Conservation (phyloP, 1,140 invertebrate genomes). For the Drosophila hydei region DNA sequence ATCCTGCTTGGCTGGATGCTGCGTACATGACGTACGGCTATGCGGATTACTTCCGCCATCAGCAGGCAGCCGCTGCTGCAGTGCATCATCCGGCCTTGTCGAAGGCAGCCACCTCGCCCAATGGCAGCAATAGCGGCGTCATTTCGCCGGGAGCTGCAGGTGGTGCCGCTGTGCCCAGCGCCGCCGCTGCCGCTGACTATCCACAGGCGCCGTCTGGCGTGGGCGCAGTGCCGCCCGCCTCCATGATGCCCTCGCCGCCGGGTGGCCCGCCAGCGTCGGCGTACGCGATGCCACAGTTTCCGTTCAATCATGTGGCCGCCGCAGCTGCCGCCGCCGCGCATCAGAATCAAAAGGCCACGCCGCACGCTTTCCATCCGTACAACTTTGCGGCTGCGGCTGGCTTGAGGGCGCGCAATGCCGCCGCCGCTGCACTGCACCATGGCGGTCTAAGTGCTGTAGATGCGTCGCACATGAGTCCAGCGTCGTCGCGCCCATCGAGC, state of each 20-base stretch:
- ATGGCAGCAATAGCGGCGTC: constrained; percentile 32
- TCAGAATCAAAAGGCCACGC: constrained; percentile 54
- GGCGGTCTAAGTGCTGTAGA: constrained; percentile 41
- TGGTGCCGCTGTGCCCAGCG: constrained; percentile 59
- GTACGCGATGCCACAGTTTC: constrained; percentile 84
- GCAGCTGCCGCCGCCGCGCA: constrained; percentile 84
- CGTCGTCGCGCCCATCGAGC: constrained; percentile 85
- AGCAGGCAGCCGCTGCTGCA: constrained; percentile 74
- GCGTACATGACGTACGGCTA: constrained; percentile 90
- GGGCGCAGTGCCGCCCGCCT: constrained; percentile 43
- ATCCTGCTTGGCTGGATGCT: constrained; percentile 90
- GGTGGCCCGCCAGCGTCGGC: constrained; percentile 75
- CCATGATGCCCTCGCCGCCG: constrained; percentile 83
- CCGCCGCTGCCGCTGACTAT: constrained; percentile 27
- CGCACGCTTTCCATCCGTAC: constrained; percentile 81
- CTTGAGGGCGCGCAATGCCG: constrained; percentile 75
- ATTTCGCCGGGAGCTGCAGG: constrained; percentile 31
- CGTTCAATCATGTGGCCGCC: constrained; percentile 84
- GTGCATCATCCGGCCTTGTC: constrained; percentile 86
- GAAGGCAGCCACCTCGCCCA: constrained; percentile 66
- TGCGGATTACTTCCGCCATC: constrained; percentile 85
- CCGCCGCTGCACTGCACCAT: constrained; percentile 57
- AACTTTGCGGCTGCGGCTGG: constrained; percentile 77
- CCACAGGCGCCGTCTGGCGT: constrained; percentile 55
- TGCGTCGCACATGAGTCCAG: constrained; percentile 84